Percentiles rank a stretch among this genome's conserved stretches.
These are phyloP conservation scores for Bombus vancouverensis DNA, from an alignment of 1,140 invertebrate species.

Conservation along the genomic window DNA sequence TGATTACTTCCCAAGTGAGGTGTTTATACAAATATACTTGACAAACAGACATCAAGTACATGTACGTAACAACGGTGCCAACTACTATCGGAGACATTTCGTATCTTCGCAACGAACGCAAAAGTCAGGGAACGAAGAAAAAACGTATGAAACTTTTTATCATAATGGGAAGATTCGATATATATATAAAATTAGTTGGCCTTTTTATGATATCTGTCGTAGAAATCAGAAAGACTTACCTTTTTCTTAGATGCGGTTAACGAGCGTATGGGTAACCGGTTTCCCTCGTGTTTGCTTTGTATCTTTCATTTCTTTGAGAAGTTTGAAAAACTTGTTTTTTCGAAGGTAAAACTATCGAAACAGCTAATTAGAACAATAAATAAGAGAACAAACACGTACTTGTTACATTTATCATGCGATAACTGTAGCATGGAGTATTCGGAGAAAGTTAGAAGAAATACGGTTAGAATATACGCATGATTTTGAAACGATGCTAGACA, in stretches of 20 bases:
- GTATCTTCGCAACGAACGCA: neutral
- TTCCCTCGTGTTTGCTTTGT: conserved; percentile 2
- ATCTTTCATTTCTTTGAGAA: conserved; percentile 28
- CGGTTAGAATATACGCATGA: neutral
- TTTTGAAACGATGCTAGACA: neutral
- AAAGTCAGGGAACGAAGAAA: neutral
- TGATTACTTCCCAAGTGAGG: conserved; percentile 53
- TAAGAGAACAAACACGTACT: no score
- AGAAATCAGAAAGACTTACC: conserved; percentile 7
- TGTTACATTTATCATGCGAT: neutral
- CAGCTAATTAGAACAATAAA: no score
- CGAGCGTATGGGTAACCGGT: conserved; percentile 16
- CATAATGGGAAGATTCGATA: neutral
- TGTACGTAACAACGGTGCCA: conserved; percentile 3
- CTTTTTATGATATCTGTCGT: conserved; percentile 1
- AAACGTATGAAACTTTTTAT: neutral
- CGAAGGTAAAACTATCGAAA: no score
- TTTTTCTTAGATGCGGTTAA: conserved; percentile 15
- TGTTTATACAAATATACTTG: conserved; percentile 31
- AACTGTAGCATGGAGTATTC: neutral
- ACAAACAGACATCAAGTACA: conserved; percentile 3
- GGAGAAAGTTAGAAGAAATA: neutral
- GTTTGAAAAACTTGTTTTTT: conserved; percentile 13
- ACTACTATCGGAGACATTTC: neutral
- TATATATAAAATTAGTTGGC: neutral